Conservation (phyloP, 2,797 vertebrate species). For the Sebastes aleutianus region DNA sequence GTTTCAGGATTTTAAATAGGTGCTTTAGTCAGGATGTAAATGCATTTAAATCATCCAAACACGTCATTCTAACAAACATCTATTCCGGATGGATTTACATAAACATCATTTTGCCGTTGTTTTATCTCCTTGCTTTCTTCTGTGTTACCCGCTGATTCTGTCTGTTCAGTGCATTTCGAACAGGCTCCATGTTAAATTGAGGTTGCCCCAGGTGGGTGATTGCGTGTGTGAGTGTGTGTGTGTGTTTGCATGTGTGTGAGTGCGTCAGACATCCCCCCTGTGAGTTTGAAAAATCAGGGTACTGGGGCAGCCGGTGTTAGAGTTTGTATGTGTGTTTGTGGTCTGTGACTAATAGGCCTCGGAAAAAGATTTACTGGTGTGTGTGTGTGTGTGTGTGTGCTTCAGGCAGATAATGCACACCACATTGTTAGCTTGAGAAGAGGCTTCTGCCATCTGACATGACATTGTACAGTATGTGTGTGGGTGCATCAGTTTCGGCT, state of each 20-base stretch:
- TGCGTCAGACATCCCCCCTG: conserved; percentile 42
- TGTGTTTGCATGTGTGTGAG: conserved; percentile 9
- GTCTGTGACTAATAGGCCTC: conserved; percentile 59
- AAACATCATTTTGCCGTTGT: neutral
- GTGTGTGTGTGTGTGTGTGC: neutral
- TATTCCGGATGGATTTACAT: neutral
- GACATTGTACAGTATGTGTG: neutral
- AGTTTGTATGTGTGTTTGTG: conserved; percentile 49
- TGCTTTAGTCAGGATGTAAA: neutral
- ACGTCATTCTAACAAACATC: neutral
- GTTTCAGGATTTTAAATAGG: neutral
- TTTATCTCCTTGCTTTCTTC: conserved; percentile 8
- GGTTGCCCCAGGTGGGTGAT: conserved; percentile 54
- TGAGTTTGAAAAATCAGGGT: conserved; percentile 62
- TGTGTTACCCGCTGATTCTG: neutral
- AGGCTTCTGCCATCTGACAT: conserved; percentile 30
- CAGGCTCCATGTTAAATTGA: conserved; percentile 30
- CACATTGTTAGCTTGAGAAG: conserved; percentile 36
- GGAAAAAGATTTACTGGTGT: conserved; percentile 15
- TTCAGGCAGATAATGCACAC: conserved; percentile 16
- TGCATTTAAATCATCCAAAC: neutral
- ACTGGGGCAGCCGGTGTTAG: conserved; percentile 60
- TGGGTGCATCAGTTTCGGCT: neutral
- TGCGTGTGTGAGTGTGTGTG: conserved; percentile 13
- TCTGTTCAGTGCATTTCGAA: conserved; percentile 35